phyloP scores from a whole-genome alignment of 1,140 invertebrate genomes.

The Pachypeltis micranthus region DNA sequence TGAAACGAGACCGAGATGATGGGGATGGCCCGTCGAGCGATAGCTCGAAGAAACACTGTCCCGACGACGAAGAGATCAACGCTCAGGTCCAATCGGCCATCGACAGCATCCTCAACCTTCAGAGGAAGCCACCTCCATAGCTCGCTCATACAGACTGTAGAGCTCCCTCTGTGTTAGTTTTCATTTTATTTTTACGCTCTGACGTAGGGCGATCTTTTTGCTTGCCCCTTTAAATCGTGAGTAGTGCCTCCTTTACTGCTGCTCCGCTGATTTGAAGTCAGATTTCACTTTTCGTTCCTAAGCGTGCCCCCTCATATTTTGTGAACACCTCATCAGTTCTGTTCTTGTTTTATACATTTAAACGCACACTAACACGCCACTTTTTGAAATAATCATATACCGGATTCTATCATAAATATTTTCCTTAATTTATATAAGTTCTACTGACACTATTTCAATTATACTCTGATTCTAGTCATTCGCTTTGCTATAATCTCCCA shows the following conservation, averaged over 20 bases:
- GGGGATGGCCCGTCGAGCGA: constrained; percentile 26
- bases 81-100: constrained; percentile 66
- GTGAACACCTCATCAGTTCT: too few relatives aligned
- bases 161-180: not conserved
- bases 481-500: too few relatives aligned
- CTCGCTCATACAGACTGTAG: not conserved
- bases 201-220: not conserved
- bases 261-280: too few relatives aligned
- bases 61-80: constrained; percentile 43
- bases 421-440: too few relatives aligned
- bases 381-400: too few relatives aligned
- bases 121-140: constrained; percentile 32
- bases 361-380: too few relatives aligned
- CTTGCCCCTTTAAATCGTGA: not conserved
- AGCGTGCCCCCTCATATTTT: too few relatives aligned
- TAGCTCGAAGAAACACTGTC: constrained; percentile 32
- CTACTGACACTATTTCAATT: too few relatives aligned
- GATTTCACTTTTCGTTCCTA: not conserved
- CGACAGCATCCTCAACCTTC: constrained; percentile 61
- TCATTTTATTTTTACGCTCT: not conserved
- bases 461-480: too few relatives aligned
- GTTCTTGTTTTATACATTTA: too few relatives aligned
- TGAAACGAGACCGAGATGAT: constrained; percentile 36
- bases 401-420: too few relatives aligned
- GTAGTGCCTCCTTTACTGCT: not conserved